phyloP scores from a whole-genome alignment of 1,140 invertebrate species.

The Oscheius sp. region DNA sequence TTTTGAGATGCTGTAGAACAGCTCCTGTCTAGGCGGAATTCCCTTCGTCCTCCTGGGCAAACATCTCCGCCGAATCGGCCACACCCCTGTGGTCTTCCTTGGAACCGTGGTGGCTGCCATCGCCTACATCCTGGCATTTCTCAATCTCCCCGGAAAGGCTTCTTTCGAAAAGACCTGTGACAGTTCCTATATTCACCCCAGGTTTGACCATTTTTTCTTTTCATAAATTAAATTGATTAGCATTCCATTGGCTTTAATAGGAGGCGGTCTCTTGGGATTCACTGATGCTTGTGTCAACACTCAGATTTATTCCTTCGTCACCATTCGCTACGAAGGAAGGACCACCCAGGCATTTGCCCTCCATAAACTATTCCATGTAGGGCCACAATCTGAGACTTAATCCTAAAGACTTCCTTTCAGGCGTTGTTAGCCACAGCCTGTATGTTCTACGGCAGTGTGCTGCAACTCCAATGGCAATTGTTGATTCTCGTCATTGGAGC shows the following conservation, averaged over 20 bases:
- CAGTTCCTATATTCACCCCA: neutral
- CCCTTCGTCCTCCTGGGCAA: neutral
- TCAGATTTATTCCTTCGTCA: neutral
- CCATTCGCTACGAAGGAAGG: neutral
- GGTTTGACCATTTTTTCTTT: neutral
- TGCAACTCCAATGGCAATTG: neutral
- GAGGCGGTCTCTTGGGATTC: neutral
- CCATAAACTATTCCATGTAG: neutral
- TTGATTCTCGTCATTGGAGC: neutral
- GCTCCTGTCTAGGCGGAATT: neutral
- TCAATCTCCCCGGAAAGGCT: neutral
- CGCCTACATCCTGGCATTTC: neutral
- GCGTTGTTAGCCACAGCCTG: neutral
- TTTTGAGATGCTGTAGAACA: neutral
- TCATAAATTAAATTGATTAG: neutral
- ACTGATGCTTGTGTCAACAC: neutral
- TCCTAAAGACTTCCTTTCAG: neutral
- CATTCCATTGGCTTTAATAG: neutral
- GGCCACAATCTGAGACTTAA: neutral
- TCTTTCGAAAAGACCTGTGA: constrained; percentile 1
- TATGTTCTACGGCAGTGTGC: constrained; percentile 4
- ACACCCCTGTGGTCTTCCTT: neutral
- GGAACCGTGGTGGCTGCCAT: neutral
- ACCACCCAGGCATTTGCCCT: neutral
- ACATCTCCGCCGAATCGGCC: neutral